A percentile compares a stretch with the other conserved stretches of the same genome.
Conservation (phyloP, 1,140 invertebrate genomes). For the Glomeris maerens region DNA sequence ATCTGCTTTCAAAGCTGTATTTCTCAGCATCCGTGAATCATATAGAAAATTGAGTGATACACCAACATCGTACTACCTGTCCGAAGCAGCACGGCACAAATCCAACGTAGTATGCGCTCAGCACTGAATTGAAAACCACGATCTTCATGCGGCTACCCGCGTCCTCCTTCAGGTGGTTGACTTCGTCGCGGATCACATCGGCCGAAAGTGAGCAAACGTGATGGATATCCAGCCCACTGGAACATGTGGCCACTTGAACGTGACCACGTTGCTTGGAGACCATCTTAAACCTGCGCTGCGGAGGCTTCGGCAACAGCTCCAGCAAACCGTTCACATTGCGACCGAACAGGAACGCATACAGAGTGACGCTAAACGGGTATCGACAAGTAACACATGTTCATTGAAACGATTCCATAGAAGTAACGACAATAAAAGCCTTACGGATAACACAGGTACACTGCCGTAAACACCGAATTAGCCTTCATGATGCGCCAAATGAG, state of each 20-base stretch:
- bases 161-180: conserved; percentile 64
- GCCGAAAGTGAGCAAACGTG: conserved; percentile 35
- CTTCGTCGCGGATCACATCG: conserved; percentile 58
- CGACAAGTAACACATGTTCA: too few species aligned
- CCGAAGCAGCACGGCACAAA: conserved; percentile 81
- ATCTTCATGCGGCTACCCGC: conserved; percentile 79
- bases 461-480: conserved; percentile 52
- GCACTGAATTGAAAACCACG: conserved; percentile 73
- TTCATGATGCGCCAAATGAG: conserved; percentile 56
- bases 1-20: too few species aligned
- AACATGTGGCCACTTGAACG: too few species aligned
- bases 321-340: too few species aligned
- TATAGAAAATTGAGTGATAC: conserved; percentile 15
- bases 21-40: too few species aligned
- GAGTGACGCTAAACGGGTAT: too few species aligned
- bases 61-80: conserved; percentile 38
- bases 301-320: too few species aligned
- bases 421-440: too few species aligned
- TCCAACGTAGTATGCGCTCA: conserved; percentile 78
- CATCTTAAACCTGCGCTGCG: too few species aligned
- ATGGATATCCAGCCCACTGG: too few species aligned
- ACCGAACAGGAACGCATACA: too few species aligned
- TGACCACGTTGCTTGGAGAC: too few species aligned
- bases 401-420: conserved; percentile 5
- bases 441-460: conserved; percentile 76